Evolutionary conservation across 2,888 invertebrate species (phyloP).

Genomic region (Lasioglossum villosulum): DNA sequence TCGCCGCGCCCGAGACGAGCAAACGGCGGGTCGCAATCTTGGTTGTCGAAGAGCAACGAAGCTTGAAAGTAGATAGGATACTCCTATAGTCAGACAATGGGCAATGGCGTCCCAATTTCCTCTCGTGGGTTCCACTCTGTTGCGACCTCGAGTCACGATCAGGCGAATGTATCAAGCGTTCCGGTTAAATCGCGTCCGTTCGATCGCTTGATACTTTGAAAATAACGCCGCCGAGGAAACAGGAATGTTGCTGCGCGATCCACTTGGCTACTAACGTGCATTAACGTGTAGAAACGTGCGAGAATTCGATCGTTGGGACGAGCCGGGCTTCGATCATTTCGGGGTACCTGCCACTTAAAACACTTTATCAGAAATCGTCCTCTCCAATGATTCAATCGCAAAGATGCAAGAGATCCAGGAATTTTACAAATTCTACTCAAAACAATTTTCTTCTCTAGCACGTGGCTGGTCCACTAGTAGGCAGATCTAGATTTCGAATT

Average conservation of each 20-base stretch:
- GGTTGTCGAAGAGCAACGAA: constrained; percentile 20
- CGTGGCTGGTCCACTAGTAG: too few relatives aligned
- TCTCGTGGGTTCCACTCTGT: constrained; percentile 16
- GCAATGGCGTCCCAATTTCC: not conserved
- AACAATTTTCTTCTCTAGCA: too few relatives aligned
- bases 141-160: constrained; percentile 5
- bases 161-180: not conserved
- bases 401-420: not conserved
- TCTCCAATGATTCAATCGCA: too few relatives aligned
- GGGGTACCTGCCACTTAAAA: too few relatives aligned
- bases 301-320: not conserved
- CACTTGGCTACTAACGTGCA: not conserved
- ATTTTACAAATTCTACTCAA: not conserved
- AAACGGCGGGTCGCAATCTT: constrained; percentile 3
- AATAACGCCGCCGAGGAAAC: not conserved
- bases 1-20: not conserved
- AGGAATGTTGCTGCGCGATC: not conserved
- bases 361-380: too few relatives aligned
- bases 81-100: constrained; percentile 11
- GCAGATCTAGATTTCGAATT: too few relatives aligned
- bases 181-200: not conserved
- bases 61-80: constrained; percentile 21
- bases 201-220: not conserved
- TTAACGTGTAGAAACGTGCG: not conserved
- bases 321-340: too few relatives aligned